Percentiles rank a stretch among this genome's conserved stretches.
Evolutionary conservation across 2,113 vertebrate species (phyloP).

Genomic region (Pelecanus crispus): DNA sequence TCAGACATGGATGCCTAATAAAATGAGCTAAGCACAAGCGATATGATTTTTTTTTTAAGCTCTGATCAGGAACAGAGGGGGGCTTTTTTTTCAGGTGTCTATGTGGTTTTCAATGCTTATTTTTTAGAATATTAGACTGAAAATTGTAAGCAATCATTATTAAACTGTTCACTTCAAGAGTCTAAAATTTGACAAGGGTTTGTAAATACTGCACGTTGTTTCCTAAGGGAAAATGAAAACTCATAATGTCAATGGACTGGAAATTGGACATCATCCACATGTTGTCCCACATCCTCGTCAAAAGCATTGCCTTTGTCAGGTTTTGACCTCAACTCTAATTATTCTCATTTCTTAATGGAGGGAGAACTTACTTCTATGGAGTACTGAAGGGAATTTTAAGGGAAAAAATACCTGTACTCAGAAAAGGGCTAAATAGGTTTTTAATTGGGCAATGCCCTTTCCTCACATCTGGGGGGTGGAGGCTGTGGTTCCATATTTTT

Average conservation of each 20-base stretch:
- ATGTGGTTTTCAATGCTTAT: neutral
- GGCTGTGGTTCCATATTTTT: neutral
- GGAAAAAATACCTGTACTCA: neutral
- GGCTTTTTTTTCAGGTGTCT: neutral
- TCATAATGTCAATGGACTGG: neutral
- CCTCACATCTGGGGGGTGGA: neutral
- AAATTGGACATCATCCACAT: neutral
- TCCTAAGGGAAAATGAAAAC: neutral
- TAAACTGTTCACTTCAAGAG: neutral
- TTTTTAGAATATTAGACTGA: neutral
- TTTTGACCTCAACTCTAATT: neutral
- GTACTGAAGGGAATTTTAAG: neutral
- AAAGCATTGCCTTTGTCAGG: neutral
- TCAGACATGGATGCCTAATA: neutral
- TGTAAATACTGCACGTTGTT: neutral
- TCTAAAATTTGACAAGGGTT: neutral
- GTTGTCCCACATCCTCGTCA: neutral
- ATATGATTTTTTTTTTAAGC: neutral
- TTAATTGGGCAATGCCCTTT: neutral
- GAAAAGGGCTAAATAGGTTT: neutral
- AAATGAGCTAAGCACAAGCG: neutral
- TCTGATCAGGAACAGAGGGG: neutral
- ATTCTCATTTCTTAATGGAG: neutral
- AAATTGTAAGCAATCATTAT: neutral
- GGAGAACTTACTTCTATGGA: neutral